Evolutionary conservation across 2,113 vertebrate genomes (phyloP).

Genomic region (Bos indicus): DNA sequence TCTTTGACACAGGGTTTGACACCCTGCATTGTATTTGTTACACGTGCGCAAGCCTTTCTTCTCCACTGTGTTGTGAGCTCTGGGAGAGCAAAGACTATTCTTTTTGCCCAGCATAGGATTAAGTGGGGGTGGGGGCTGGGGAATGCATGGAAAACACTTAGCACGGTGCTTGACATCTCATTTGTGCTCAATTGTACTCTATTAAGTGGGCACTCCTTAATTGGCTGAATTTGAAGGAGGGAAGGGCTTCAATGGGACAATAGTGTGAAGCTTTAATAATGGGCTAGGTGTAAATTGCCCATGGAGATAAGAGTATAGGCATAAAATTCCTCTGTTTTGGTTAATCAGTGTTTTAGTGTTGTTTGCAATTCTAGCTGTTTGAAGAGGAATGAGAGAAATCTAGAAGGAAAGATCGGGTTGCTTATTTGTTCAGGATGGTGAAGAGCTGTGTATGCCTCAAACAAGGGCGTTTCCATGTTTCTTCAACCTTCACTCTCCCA

Average conservation of each 20-base stretch:
- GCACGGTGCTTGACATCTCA: background rate
- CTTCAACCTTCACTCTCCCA: background rate
- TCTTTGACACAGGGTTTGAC: background rate
- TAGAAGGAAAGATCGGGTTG: background rate
- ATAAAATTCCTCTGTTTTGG: background rate
- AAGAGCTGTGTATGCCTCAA: background rate
- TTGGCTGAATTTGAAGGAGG: slow-evolving; percentile 35
- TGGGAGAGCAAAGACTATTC: background rate
- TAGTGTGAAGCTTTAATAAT: slow-evolving; percentile 7
- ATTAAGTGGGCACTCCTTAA: background rate
- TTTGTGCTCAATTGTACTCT: background rate
- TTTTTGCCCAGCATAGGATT: background rate
- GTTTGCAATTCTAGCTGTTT: slow-evolving; percentile 23
- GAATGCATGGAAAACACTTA: background rate
- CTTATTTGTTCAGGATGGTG: background rate
- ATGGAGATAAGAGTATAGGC: background rate
- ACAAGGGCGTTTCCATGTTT: background rate
- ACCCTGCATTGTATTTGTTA: background rate
- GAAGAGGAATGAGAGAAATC: slow-evolving; percentile 11
- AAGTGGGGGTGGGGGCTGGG: background rate
- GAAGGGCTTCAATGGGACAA: background rate
- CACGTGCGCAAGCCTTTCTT: background rate
- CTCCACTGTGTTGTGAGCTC: background rate
- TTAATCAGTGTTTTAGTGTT: slow-evolving; percentile 10
- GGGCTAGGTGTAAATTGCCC: background rate